Conservation (phyloP, 2,797 vertebrate species). For the Chaetodon trifasciatus region DNA sequence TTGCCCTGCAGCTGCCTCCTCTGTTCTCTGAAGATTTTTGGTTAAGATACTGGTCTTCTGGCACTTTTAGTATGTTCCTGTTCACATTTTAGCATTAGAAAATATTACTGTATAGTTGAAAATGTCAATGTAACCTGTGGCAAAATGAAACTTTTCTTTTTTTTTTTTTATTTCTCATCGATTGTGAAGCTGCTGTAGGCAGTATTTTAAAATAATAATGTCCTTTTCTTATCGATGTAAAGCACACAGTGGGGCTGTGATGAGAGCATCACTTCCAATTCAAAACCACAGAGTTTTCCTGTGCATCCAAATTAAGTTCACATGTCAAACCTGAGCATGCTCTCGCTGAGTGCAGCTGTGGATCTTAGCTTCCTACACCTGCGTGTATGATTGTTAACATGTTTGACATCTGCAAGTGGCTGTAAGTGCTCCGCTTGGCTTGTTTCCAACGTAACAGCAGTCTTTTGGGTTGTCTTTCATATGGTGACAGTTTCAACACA, state of each 20-base stretch:
- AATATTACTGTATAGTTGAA: slow-evolving; percentile 26
- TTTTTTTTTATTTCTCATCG: slow-evolving; percentile 36
- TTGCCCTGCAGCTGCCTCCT: slow-evolving; percentile 69
- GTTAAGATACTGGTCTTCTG: slow-evolving; percentile 17
- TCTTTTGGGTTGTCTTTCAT: slow-evolving; percentile 15
- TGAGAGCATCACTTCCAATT: slow-evolving; percentile 15
- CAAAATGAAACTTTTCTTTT: slow-evolving; percentile 30
- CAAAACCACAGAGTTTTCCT: background rate
- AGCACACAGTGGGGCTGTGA: slow-evolving; percentile 3
- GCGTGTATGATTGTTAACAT: slow-evolving; percentile 12
- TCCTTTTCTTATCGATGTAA: background rate
- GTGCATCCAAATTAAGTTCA: slow-evolving; percentile 15
- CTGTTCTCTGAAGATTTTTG: slow-evolving; percentile 21
- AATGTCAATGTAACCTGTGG: slow-evolving; percentile 32
- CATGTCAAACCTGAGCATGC: slow-evolving; percentile 18
- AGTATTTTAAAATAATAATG: slow-evolving; percentile 44
- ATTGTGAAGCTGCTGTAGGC: slow-evolving; percentile 32
- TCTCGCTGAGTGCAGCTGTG: background rate
- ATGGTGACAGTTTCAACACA: background rate
- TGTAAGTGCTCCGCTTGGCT: background rate
- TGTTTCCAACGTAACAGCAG: slow-evolving; percentile 20
- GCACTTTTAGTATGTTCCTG: slow-evolving; percentile 9
- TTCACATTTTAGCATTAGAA: slow-evolving; percentile 23
- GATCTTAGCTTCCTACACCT: background rate
- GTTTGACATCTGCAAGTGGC: slow-evolving; percentile 17